Evolutionary conservation across 2,113 vertebrate species (phyloP).

Genomic region (Syngnathus floridae): DNA sequence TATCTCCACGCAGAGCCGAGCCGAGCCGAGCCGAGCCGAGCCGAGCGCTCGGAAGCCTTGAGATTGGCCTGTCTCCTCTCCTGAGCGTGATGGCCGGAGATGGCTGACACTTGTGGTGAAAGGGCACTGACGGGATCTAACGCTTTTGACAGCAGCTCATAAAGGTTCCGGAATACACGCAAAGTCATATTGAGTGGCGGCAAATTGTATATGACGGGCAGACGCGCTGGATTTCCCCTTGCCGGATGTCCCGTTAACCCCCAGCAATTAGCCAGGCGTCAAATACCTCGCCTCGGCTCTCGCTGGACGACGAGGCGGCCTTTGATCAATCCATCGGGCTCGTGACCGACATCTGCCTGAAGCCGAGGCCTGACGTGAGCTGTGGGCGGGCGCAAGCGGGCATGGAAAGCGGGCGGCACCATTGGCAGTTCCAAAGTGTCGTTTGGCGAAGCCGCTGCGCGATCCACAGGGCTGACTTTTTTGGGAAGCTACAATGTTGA

Average conservation of each 20-base stretch:
- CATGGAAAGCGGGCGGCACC: background rate
- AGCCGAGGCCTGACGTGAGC: slow-evolving; percentile 24
- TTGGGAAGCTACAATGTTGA: background rate
- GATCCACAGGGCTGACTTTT: background rate
- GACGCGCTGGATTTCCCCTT: background rate
- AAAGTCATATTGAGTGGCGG: slow-evolving; percentile 2
- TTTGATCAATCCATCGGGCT: slow-evolving; percentile 52
- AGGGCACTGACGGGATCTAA: slow-evolving; percentile 26
- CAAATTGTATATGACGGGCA: background rate
- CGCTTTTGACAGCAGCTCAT: slow-evolving; percentile 11
- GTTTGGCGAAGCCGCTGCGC: slow-evolving; percentile 6
- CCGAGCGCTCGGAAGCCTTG: slow-evolving; percentile 13
- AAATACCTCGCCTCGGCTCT: slow-evolving; percentile 31
- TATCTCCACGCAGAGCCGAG: slow-evolving; percentile 25
- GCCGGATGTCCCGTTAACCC: background rate
- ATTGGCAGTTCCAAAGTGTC: background rate
- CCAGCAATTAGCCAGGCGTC: background rate
- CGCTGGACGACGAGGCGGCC: slow-evolving; percentile 37
- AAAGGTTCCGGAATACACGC: slow-evolving; percentile 10
- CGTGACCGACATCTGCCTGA: slow-evolving; percentile 46
- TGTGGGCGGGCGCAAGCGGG: slow-evolving; percentile 31
- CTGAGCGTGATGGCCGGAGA: slow-evolving; percentile 30
- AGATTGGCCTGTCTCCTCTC: slow-evolving; percentile 14
- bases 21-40: too few species aligned
- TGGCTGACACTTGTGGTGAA: slow-evolving; percentile 23